Evolutionary conservation across 2,888 invertebrate genomes (phyloP), one percentile per base, ranked within the genome.

Genomic region (Ophion obscuratus): DNA sequence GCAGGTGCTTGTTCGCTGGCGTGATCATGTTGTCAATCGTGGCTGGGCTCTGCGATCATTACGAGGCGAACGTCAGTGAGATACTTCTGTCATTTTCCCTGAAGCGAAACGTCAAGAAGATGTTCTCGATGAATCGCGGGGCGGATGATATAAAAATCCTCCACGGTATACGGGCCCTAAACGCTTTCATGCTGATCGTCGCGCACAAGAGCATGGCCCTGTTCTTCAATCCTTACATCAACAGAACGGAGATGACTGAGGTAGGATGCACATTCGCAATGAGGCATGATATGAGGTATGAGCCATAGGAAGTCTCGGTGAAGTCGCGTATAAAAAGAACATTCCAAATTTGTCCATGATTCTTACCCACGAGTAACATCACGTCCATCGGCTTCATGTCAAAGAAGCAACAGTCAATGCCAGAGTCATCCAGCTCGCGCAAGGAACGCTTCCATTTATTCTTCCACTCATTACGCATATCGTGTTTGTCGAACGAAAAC

Each of bases 131-230:
- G 20, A 92, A 94, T 64, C 94, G 95, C 62, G 91, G 95, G 0
- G 91, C 95, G 1, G 95, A 95, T 24, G 96, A 97, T 88, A 96
- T 97, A 70, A 94, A 95, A 75, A 95, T 95, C 0, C 95, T 97
- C 0, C 97, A 97, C 92, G 96, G 96, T 24, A 95, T 97, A 59
- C 94, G 97, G 83, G 96, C 96, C 83, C 89, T 96, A 7, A 97
- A 96, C 90, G 96, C 96, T 1, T 68, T 95, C 7, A 95, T 96
- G 95, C 92, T 97, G 83, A 91, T 97, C 10, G 90, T 96, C 5
- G 95, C 96, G 0, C 97, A 97, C 92, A 97, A 97, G 91, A 96
- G 96, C n/a, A 96, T 97, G 96, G 96, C 97, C 0, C 91, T 96
- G 79, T 96, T 96, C 90, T 97, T 96, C 89, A 95, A 95, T 90